Conservation (phyloP, 2,888 invertebrate species). For the Charanyca ferruginea region DNA sequence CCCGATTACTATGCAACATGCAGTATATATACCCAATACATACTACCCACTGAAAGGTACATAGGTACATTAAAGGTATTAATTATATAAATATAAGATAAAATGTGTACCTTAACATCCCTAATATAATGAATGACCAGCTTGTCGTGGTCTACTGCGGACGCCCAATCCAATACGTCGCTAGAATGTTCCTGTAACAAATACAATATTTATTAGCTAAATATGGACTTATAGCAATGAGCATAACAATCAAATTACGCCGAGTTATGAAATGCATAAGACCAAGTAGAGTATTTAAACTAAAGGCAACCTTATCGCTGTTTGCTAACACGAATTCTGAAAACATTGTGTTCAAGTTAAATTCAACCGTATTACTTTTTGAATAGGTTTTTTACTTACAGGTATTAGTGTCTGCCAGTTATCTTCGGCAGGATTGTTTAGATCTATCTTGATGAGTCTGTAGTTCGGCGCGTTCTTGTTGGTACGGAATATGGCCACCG, state of each 20-base stretch:
- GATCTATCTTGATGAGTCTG: slow-evolving; percentile 96
- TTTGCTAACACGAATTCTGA: background rate
- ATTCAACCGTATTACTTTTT: background rate
- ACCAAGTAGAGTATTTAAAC: background rate
- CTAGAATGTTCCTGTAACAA: slow-evolving; percentile 93
- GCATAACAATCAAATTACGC: background rate
- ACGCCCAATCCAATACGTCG: slow-evolving; percentile 97
- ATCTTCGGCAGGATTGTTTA: slow-evolving; percentile 93
- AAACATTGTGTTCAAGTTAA: background rate
- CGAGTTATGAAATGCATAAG: background rate
- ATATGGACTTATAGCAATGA: background rate
- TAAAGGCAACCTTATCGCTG: background rate
- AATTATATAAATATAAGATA: too few species aligned
- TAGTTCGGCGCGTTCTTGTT: slow-evolving; percentile 98
- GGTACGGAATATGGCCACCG: slow-evolving; percentile 96
- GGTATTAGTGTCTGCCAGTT: slow-evolving; percentile 96
- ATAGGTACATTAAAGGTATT: too few species aligned
- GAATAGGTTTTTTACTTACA: slow-evolving; percentile 76
- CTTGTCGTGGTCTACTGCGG: slow-evolving; percentile 96
- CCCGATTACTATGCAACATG: too few species aligned
- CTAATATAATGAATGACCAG: slow-evolving; percentile 97
- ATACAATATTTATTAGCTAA: slow-evolving; percentile 8
- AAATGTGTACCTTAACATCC: slow-evolving; percentile 96
- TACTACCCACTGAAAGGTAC: too few species aligned
- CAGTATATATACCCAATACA: too few species aligned